Evolutionary conservation across 2,888 invertebrate genomes (phyloP).

Genomic region (Thyatira batis): DNA sequence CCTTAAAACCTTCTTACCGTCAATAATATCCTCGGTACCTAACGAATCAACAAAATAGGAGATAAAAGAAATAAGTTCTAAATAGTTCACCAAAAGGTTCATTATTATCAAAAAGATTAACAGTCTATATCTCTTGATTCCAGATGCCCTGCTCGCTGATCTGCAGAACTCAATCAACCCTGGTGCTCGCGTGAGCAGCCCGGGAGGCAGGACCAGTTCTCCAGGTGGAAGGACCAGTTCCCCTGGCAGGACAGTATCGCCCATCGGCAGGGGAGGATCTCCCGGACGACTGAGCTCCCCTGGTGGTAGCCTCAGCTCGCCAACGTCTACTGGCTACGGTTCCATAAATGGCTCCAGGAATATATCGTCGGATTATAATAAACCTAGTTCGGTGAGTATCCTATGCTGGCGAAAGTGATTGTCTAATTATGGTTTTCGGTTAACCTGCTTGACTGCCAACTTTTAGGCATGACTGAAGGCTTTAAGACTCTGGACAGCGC

Average conservation of each 20-base stretch:
- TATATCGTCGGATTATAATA: conserved; percentile 73
- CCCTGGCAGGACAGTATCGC: conserved; percentile 65
- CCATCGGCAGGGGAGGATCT: conserved; percentile 54
- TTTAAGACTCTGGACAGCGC: no score
- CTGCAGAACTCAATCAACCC: conserved; percentile 94
- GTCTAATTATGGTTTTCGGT: no score
- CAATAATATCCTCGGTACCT: no score
- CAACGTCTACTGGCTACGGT: conserved; percentile 87
- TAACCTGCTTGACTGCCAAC: background rate
- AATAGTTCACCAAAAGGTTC: background rate
- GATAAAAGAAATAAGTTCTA: no score
- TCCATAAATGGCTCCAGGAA: conserved; percentile 87
- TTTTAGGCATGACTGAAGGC: background rate
- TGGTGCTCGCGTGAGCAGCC: conserved; percentile 81
- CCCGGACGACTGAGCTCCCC: conserved; percentile 82
- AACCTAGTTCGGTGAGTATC: conserved; percentile 84
- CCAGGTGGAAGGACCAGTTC: conserved; percentile 59
- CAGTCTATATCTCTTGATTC: conserved; percentile 51
- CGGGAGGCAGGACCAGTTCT: conserved; percentile 61
- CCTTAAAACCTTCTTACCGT: no score
- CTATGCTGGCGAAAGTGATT: background rate
- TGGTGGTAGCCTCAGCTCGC: conserved; percentile 75
- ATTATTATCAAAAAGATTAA: background rate
- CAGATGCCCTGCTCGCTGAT: conserved; percentile 97
- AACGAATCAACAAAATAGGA: no score